Base-by-base conservation (phyloP, 1,140 invertebrate genomes). In the Lepidotrigona ventralis region DNA sequence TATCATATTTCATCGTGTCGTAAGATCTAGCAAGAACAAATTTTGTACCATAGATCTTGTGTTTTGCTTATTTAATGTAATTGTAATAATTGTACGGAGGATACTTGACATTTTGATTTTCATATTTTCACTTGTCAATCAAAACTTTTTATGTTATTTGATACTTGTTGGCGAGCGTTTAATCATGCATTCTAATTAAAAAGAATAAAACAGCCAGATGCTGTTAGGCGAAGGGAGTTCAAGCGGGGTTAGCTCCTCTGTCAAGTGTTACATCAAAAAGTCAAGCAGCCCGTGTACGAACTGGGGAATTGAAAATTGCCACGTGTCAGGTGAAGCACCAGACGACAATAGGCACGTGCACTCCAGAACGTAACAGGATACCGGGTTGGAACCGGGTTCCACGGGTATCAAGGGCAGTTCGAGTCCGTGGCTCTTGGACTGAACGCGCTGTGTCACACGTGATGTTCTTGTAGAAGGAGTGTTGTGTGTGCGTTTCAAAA, bases 241-340 rank as follows among this genome's bases (percentile, higher is more conserved):
- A 64, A 63, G 66, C 71, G 68, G 72, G 75, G 60, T 82, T 56
- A 85, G 64, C 60, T 81, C 82, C 80, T 51, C 77, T 74, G 69
- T 66, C 33, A 83, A 84, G 66, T 69, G 33, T 85, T 75, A 71
- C 64, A 79, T 87, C 79, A 83, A 86, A 73, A 90, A 92, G 92
- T 92, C 91, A 92, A 92, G 89, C 81, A 90, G 56, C 64, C 66
- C 74, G 29, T 33, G 60, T 78, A 53, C 60, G 51, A n/a, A 74
- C 71, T 72, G 83, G 77, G 68, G 85, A 89, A 90, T 88, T 88
- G 89, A 90, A 92, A 91, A 90, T 90, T 83, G 92, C 80, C 93
- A 93, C 92, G 92, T 93, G 92, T 86, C 92, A 93, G 91, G 91
- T 93, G 91, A 92, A 92, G 91, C 79, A 89, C 83, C 77, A 29